phyloP scores from a whole-genome alignment of 2,888 invertebrate genomes.

The Hypercompe scribonia region DNA sequence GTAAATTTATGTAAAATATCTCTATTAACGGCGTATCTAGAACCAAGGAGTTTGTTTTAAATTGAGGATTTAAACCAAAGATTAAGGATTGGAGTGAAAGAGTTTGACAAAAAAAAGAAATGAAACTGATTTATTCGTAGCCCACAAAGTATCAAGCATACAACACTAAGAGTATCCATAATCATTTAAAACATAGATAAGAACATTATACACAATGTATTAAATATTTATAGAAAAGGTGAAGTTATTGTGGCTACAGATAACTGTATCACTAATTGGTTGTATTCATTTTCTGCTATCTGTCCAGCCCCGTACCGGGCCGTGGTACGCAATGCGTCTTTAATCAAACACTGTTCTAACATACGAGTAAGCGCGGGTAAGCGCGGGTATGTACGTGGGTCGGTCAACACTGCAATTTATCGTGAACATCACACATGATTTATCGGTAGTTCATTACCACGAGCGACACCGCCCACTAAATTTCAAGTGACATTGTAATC shows the following conservation, averaged over 20 bases:
- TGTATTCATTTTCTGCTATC: not conserved
- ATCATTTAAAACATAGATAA: too few species aligned
- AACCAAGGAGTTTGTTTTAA: not conserved
- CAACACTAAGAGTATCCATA: too few species aligned
- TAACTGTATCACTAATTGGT: not conserved
- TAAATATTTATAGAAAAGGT: too few species aligned
- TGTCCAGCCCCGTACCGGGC: not conserved
- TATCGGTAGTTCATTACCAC: constrained; percentile 10
- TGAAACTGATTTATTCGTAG: too few species aligned
- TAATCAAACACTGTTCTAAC: not conserved
- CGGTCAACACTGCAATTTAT: constrained; percentile 3
- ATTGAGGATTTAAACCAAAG: not conserved
- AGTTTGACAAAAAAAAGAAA: too few species aligned
- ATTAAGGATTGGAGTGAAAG: not conserved
- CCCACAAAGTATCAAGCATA: too few species aligned
- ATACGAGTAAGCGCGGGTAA: too few species aligned
- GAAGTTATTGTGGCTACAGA: not conserved
- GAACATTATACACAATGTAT: too few species aligned
- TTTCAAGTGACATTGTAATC: constrained; percentile 10
- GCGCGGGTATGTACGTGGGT: not conserved
- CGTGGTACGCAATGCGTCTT: not conserved
- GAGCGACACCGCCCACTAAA: constrained; percentile 10
- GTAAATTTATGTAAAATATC: not conserved
- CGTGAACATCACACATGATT: constrained; percentile 7
- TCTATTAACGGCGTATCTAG: not conserved